These are phyloP conservation scores for Rhinoraja longicauda DNA, from an alignment of 2,797 vertebrate species.

Conservation along the genomic window DNA sequence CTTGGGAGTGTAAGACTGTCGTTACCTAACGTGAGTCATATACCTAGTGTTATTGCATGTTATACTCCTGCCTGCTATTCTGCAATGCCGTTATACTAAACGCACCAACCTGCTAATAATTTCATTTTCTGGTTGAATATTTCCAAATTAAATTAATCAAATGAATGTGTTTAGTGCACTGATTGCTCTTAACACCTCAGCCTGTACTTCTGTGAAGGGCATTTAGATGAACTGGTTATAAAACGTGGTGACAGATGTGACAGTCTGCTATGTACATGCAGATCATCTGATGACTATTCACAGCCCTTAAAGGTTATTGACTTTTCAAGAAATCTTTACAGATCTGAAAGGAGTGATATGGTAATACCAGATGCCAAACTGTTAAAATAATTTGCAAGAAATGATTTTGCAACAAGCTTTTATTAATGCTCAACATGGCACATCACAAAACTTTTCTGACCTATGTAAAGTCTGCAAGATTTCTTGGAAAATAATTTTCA, in stretches of 20 bases:
- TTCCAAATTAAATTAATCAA: conserved; percentile 71
- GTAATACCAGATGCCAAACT: conserved; percentile 50
- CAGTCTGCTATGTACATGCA: conserved; percentile 57
- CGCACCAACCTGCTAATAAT: conserved; percentile 68
- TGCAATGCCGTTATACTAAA: conserved; percentile 56
- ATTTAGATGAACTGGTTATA: conserved; percentile 57
- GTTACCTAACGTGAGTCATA: conserved; percentile 50
- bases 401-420: conserved; percentile 49
- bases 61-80: conserved; percentile 60
- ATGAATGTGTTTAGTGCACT: conserved; percentile 61
- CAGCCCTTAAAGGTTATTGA: conserved; percentile 62
- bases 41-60: conserved; percentile 69
- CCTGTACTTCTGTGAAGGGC: conserved; percentile 54
- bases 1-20: neutral
- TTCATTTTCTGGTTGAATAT: conserved; percentile 73
- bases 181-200: conserved; percentile 63
- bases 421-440: conserved; percentile 41
- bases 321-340: conserved; percentile 46
- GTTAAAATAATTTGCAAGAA: conserved; percentile 48
- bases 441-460: conserved; percentile 21
- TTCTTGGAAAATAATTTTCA: conserved; percentile 5
- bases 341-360: conserved; percentile 48
- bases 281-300: conserved; percentile 59
- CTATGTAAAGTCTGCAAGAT: conserved; percentile 16
- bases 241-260: conserved; percentile 63